phyloP scores from a whole-genome alignment of 2,113 vertebrate species.

The Sminthopsis crassicaudata region DNA sequence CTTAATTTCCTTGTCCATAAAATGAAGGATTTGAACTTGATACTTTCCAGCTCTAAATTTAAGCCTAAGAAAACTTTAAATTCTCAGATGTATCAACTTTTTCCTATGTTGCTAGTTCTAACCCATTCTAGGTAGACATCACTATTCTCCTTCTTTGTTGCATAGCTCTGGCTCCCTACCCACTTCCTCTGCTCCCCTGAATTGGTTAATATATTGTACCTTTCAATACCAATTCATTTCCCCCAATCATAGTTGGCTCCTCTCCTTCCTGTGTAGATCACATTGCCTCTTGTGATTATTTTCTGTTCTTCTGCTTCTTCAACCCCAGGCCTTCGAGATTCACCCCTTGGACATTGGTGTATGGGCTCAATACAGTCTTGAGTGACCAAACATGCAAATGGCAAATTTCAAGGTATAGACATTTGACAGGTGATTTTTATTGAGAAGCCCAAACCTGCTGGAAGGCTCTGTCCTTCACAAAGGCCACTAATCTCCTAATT shows the following conservation, averaged over 20 bases:
- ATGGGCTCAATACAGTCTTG: background rate
- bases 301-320: background rate
- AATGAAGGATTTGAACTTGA: background rate
- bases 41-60: background rate
- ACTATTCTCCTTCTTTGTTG: background rate
- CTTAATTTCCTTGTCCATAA: background rate
- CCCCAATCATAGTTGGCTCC: background rate
- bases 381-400: background rate
- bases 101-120: background rate
- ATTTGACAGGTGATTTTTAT: background rate
- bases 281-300: background rate
- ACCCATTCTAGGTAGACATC: background rate
- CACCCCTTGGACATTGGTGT: background rate
- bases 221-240: background rate
- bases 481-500: slow-evolving; percentile 34
- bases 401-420: background rate
- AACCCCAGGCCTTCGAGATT: background rate
- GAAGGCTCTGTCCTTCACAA: background rate
- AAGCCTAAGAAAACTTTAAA: background rate
- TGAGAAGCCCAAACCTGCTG: background rate
- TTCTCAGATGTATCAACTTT: background rate
- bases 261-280: background rate
- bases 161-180: background rate
- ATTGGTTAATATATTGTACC: background rate
- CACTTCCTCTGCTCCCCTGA: too few species aligned